Percentiles rank a stretch among this genome's conserved stretches.
Evolutionary conservation across 1,140 invertebrate species (phyloP).

Genomic region (Euwallacea fornicatus): DNA sequence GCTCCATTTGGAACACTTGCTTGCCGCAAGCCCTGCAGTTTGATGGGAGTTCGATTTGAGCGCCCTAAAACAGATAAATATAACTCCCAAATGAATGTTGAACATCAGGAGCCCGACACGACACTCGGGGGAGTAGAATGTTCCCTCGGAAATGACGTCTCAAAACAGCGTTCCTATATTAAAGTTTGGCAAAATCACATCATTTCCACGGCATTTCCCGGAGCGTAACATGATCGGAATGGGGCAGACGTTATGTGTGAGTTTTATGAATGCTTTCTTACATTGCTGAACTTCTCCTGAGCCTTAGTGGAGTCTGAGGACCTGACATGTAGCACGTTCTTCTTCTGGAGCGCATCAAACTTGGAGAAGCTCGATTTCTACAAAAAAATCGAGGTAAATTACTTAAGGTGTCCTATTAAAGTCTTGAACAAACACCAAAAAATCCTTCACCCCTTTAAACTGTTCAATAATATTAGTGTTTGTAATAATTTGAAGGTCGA

Average conservation of each 20-base stretch:
- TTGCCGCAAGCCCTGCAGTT: constrained; percentile 82
- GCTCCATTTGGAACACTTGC: constrained; percentile 92
- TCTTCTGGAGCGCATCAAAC: constrained; percentile 72
- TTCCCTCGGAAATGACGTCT: no score
- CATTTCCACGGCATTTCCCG: no score
- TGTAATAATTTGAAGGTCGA: no score
- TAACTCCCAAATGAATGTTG: not conserved
- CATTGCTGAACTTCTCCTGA: constrained; percentile 70
- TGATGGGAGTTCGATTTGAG: constrained; percentile 56
- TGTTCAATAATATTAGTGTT: not conserved
- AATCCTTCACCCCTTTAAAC: constrained; percentile 1
- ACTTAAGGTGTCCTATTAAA: no score
- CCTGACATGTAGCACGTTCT: constrained; percentile 66
- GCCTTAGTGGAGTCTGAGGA: constrained; percentile 68
- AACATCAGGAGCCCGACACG: no score
- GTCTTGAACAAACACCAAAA: not conserved
- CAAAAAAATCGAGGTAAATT: constrained; percentile 41
- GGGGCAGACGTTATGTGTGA: no score
- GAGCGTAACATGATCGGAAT: no score
- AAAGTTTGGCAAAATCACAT: no score
- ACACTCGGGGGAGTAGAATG: no score
- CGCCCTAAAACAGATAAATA: constrained; percentile 38
- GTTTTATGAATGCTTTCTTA: constrained; percentile 39
- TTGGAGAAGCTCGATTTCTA: constrained; percentile 80
- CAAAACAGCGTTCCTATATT: no score